phyloP scores from a whole-genome alignment of 2,797 vertebrate species.

The Setipinna tenuifilis region DNA sequence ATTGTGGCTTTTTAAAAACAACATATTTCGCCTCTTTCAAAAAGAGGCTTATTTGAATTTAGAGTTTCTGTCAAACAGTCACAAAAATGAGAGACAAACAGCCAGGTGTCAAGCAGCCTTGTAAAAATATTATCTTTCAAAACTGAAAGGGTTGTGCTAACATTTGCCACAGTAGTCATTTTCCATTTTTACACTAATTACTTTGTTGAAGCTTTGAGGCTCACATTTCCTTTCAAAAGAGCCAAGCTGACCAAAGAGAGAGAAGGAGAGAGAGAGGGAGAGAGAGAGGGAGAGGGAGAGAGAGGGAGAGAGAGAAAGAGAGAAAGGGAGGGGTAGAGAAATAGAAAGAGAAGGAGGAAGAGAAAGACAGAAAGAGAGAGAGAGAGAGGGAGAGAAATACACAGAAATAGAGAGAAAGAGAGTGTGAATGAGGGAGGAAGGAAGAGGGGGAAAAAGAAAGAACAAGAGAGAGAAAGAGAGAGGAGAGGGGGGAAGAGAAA shows the following conservation, averaged over 20 bases:
- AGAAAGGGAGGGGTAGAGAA: neutral
- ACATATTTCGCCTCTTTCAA: neutral
- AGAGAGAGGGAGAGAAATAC: neutral
- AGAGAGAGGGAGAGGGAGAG: neutral
- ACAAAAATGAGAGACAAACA: neutral
- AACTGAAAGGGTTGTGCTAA: constrained; percentile 17
- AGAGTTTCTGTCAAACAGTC: neutral
- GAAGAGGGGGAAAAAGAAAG: neutral
- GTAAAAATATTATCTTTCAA: constrained; percentile 15
- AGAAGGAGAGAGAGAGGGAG: neutral
- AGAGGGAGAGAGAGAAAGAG: neutral
- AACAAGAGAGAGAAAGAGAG: neutral
- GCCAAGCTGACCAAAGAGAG: neutral
- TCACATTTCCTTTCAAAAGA: constrained; percentile 15
- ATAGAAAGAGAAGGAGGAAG: neutral
- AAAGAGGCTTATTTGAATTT: neutral
- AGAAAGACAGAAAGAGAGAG: neutral
- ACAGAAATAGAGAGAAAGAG: neutral
- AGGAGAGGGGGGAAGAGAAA: neutral
- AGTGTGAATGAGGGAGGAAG: neutral
- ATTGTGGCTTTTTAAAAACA: neutral
- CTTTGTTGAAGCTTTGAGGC: constrained; percentile 23
- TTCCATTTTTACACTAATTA: constrained; percentile 25
- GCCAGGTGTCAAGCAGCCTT: constrained; percentile 5
- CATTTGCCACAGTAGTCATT: constrained; percentile 27